Base-by-base conservation (phyloP, 2,113 vertebrate species). In the Mirza zaza region DNA sequence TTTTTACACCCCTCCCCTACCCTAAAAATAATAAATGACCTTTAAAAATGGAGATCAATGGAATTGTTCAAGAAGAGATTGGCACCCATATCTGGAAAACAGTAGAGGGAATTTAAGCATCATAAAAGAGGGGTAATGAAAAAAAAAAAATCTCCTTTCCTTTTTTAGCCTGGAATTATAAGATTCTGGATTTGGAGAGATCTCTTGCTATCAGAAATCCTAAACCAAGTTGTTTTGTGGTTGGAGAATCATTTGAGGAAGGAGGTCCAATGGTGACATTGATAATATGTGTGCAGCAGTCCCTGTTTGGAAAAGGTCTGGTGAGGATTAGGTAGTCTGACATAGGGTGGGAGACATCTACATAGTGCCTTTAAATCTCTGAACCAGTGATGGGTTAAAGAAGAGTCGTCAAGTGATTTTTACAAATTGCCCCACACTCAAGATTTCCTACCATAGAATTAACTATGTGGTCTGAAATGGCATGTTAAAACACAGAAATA, bases 401-500 rank as follows among this genome's bases (percentile, higher is more conserved):
- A 79, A 95, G n/a, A 83, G 39, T 42, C 34, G 15, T 42, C 23
- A 77, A 6, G 42, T 80, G 48, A 76, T 21, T 70, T 65, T 84
- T 34, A 77, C 59, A 96, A 87, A 86, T 32, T 32, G 6, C 29
- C 7, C 4, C 32, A 1, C 50, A 89, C 63, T 65, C 80, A 55
- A 96, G n/a, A 42, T 90, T 85, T 45, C 0, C 4, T 83, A 83
- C 67, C 87, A 23, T 50, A 76, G 61, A 84, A 87, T 94, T 89
- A 87, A 70, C 65, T 89, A 29, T 77, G 83, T 48, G 25, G 39
- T 93, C 68, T 91, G 80, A 87, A 94, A 93, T 59, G 29, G 57
- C 79, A 84, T 36, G 8, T 32, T 80, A 85, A 89, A 80, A 45
- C 50, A 77, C 70, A 85, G 70, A 93, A 97, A 95, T 90, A 84